Evolutionary conservation across 2,113 vertebrate genomes (phyloP).

Genomic region (Oreochromis niloticus): DNA sequence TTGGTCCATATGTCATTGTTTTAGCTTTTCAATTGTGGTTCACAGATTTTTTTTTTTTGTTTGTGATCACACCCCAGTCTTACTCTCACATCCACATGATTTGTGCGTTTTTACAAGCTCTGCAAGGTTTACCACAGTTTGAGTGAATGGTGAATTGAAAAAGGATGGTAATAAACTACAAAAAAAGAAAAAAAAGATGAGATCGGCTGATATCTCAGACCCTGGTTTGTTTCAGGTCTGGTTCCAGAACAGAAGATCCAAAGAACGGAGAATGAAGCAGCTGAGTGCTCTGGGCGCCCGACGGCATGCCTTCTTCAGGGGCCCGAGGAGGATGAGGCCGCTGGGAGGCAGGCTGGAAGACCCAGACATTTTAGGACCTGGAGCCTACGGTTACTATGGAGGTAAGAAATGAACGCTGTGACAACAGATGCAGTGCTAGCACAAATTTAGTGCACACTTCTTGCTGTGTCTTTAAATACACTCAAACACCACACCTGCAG

Average conservation of each 20-base stretch:
- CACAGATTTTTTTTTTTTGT: background rate
- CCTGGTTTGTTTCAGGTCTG: conserved; percentile 45
- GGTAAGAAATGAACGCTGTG: conserved; percentile 69
- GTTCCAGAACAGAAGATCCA: conserved; percentile 80
- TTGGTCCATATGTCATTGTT: background rate
- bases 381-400: conserved; percentile 93
- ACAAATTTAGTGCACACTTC: background rate
- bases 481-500: background rate
- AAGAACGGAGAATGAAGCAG: conserved; percentile 94
- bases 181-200: background rate
- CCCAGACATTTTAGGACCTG: conserved; percentile 88
- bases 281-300: conserved; percentile 88
- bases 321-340: conserved; percentile 89
- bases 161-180: background rate
- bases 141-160: background rate
- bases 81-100: background rate
- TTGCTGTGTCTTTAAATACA: background rate
- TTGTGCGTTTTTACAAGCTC: background rate
- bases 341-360: conserved; percentile 91
- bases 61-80: background rate
- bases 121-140: background rate
- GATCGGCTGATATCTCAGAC: background rate
- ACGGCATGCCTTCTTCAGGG: conserved; percentile 90
- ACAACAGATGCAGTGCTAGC: background rate
- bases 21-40: background rate